Evolutionary conservation across 2,888 invertebrate genomes (phyloP).

Genomic region (Chouioia cunea): DNA sequence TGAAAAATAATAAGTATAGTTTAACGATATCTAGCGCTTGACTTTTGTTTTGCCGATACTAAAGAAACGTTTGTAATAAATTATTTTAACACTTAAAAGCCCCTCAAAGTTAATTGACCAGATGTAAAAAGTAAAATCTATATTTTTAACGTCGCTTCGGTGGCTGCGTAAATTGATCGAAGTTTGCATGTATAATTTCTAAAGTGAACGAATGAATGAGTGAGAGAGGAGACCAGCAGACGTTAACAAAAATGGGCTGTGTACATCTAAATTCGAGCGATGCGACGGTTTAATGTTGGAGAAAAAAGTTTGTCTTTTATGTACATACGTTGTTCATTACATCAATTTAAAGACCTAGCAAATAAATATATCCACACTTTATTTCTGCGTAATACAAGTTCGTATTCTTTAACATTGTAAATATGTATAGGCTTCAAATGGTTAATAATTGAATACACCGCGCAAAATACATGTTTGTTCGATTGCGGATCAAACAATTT

Average conservation of each 20-base stretch:
- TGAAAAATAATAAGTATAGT: slow-evolving; percentile 30
- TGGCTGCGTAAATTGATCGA: slow-evolving; percentile 29
- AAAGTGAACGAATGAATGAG: background rate
- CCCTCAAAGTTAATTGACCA: slow-evolving; percentile 16
- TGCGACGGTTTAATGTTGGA: slow-evolving; percentile 29
- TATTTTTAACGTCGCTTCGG: slow-evolving; percentile 12
- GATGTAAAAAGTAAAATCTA: slow-evolving; percentile 24
- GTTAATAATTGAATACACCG: background rate
- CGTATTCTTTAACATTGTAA: slow-evolving; percentile 45
- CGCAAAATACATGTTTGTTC: slow-evolving; percentile 38
- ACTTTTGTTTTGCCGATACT: slow-evolving; percentile 5
- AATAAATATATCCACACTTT: slow-evolving; percentile 39
- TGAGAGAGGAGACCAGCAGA: slow-evolving; percentile 30
- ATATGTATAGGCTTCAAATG: slow-evolving; percentile 47
- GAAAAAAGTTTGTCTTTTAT: slow-evolving; percentile 34
- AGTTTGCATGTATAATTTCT: slow-evolving; percentile 24
- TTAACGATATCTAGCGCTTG: slow-evolving; percentile 1
- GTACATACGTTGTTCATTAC: slow-evolving; percentile 40
- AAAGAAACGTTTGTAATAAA: slow-evolving; percentile 14
- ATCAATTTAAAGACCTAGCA: slow-evolving; percentile 34
- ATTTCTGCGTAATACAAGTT: slow-evolving; percentile 40
- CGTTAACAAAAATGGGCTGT: slow-evolving; percentile 42
- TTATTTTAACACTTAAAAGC: slow-evolving; percentile 13
- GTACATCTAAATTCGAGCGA: slow-evolving; percentile 39
- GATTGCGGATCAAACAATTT: slow-evolving; percentile 43